These are phyloP conservation scores for Hypomecis atomaria DNA, from an alignment of 2,888 invertebrate species.

Conservation along the genomic window DNA sequence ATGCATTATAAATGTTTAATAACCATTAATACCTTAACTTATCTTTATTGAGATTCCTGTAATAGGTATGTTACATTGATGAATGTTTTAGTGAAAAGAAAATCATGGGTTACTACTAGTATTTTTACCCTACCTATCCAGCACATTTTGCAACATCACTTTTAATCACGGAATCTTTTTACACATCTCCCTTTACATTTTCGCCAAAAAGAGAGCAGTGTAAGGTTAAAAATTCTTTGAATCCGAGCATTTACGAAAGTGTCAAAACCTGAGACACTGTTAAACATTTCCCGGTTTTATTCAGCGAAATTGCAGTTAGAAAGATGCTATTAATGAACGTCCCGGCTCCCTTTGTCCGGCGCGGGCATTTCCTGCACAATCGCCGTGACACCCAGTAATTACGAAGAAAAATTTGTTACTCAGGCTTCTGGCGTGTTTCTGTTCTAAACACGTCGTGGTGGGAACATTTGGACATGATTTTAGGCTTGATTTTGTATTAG, in stretches of 20 bases:
- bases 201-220: too few species aligned
- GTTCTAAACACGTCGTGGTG: conserved; percentile 42
- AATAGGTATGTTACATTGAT: too few species aligned
- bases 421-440: conserved; percentile 69
- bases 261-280: conserved; percentile 8
- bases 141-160: too few species aligned
- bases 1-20: too few species aligned
- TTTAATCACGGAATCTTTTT: too few species aligned
- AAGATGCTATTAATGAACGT: conserved; percentile 84
- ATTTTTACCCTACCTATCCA: too few species aligned
- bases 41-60: too few species aligned
- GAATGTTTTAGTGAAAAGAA: too few species aligned
- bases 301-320: conserved; percentile 82
- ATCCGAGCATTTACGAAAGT: neutral
- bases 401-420: conserved; percentile 82
- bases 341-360: conserved; percentile 76
- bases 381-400: conserved; percentile 83
- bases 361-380: conserved; percentile 80
- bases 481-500: too few species aligned
- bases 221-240: neutral
- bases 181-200: too few species aligned
- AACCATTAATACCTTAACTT: too few species aligned
- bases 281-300: conserved; percentile 65
- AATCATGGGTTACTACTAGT: too few species aligned
- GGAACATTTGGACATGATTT: neutral